Base-by-base conservation (phyloP, 30 jellyfish, hydroid and myxozoan species). In the Chironex yamaguchii region DNA sequence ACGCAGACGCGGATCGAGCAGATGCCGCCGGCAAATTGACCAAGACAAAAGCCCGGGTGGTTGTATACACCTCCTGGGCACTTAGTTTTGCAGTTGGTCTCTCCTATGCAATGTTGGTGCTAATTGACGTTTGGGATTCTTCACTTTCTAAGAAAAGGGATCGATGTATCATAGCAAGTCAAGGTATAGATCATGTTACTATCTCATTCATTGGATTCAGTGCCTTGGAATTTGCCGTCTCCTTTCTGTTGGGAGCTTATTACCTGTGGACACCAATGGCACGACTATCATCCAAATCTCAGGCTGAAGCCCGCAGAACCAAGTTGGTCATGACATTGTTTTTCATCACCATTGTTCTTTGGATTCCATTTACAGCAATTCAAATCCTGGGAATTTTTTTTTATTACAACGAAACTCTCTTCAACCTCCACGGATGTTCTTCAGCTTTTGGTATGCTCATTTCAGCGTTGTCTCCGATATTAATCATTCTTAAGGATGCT, bases 111-210 rank as follows among this genome's bases (percentile, higher is more conserved):
- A 4, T 67, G 53, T 11, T 67, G 66, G 80, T 67, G 9, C 17
- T 67, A 29, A 3, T 67, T 23, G 80, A 67, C 29, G 31, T 31
- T 9, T 20, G 12, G 9, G 67, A 67, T 29, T 66, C 66, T 4
- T 31, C 80, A 4, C 80, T 67, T 29, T 17, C 17, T 31, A 67
- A 14, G 6, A 67, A 67, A 67, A 23, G 80, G 12, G 80, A 67
- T 67, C 80, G 80, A 4, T 67, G 80, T 29, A 67, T 67, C 9
- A 67, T 67, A 4, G 80, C 80, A 3, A 67, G 80, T 22, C 80
- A 67, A 67, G 80, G 80, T 67, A 67, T 67, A 20, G 80, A 67
- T 22, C 31, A 67, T 31, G 29, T 67, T 28, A 67, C 80, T 22
- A 28, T 67, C 53, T 67, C 67, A 12, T 67, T 67, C 67, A 12